Evolutionary conservation across 23 tunicate genomes (phyloP), one percentile per base, ranked within the genome.

Genomic region (Trididemnum miniatum): DNA sequence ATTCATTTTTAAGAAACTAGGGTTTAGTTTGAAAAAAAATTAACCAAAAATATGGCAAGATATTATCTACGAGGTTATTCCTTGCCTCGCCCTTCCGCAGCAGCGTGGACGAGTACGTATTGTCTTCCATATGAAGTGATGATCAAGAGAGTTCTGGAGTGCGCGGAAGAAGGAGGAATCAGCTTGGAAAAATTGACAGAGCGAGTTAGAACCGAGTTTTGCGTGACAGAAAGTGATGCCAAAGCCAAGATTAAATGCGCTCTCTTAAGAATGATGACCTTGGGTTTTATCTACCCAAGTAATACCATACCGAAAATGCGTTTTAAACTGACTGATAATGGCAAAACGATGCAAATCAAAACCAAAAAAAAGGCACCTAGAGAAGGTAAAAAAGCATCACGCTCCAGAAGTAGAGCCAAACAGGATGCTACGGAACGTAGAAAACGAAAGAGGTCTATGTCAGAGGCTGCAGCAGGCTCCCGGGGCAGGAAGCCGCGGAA

Each of bases 301-400:
- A 28, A 78, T 15, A 78, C 69, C 87, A 83, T 65, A 37, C 80
- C 86, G 38, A 89, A 83, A 57, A 87, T 81, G 35, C 65, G 36
- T 31, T 89, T 77, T 65, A 89, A 89, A 71, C 77, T 89, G 26
- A 83, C 95, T 37, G 81, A 80, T 37, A 89, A 84, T 57, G 95
- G 95, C 76, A 71, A 86, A 38, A 24, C 38, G 38, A 67, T 62
- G 26, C 15, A 62, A 5, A 3, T 62, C 15, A 9, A 44, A 44
- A 44, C 9, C 9, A 44, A 15, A 44, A 15, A 44, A 15, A 44
- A 44, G 15, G 15, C 9, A 44, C 54, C 12, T 44, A 15, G 15
- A 44, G 15, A 44, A 44, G 54, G n/a, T n/a, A n/a, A n/a, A 9
- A 44, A 44, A 44, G 54, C 54, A 44, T 44, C 54, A 44, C 12